Conservation (phyloP, 2,797 vertebrate genomes). For the Taenioides sp. region DNA sequence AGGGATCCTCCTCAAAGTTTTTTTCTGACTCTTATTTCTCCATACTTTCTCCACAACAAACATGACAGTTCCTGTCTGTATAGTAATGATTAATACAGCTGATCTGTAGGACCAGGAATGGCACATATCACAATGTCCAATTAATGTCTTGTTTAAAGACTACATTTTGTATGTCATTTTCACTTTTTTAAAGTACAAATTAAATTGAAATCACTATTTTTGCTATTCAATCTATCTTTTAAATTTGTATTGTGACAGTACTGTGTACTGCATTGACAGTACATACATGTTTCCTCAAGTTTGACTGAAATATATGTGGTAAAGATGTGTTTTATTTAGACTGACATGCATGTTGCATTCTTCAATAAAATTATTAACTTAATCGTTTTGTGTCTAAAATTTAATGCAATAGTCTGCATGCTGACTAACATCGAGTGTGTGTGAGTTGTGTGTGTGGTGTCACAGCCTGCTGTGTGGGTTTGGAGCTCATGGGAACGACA, state of each 20-base stretch:
- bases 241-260: neutral
- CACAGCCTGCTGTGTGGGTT: slow-evolving; percentile 6
- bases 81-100: neutral
- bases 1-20: neutral
- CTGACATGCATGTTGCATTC: slow-evolving; percentile 12
- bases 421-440: slow-evolving; percentile 17
- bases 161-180: neutral
- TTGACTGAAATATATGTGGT: neutral
- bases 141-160: neutral
- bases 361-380: neutral
- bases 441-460: neutral
- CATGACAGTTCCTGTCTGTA: neutral
- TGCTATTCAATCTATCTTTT: neutral
- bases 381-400: slow-evolving; percentile 11
- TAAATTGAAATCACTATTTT: neutral
- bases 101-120: neutral
- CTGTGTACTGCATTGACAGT: neutral
- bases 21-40: neutral
- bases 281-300: neutral
- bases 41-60: neutral
- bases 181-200: too few species aligned
- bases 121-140: neutral
- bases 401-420: slow-evolving; percentile 35
- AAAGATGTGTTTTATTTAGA: neutral
- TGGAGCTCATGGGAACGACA: slow-evolving; percentile 36